Evolutionary conservation across 2,113 vertebrate genomes (phyloP), one percentile per base, ranked within the genome.

Genomic region (Etheostoma spectabile): DNA sequence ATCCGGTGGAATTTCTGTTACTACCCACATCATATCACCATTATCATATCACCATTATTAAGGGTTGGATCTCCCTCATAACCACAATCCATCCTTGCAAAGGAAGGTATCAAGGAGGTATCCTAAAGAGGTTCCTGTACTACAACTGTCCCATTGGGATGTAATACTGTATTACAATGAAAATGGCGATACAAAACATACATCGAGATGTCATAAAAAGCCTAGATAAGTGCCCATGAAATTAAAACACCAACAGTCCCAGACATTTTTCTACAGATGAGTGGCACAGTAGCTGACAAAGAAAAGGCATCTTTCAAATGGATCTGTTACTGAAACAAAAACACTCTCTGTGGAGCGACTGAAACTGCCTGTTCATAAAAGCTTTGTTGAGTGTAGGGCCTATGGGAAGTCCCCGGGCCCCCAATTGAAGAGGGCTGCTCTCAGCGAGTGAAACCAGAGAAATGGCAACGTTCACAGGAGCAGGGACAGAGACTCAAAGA

Each of bases 371-470:
- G 38, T 90, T 86, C 82, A 87, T 86, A 77, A 86, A 88, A 62
- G 79, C 90, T 91, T 86, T 91, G 90, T 91, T 79, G 76, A 24
- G 78, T 66, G 74, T 49, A 73, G 79, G 82, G 71, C 71, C 86
- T 80, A 35, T 77, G 89, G 89, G 84, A 91, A 82, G 74, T 78
- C 55, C 61, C 24, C 38, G 64, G 73, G 80, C 78, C 64, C 64
- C 15, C 87, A 86, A 77, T 74, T 75, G 76, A 59, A 55, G 15
- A 82, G 61, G 75, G 76, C 77, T 46, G 68, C 85, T 89, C 74
- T 85, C 72, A 79, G 84, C 5, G 3, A 85, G 81, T 84, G 92
- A 91, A 94, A 94, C 88, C 66, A 74, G 90, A 92, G 90, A 92
- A 91, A 93, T 89, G 91, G 90, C 81, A 91, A 84, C 38, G 75